Evolutionary conservation across 2,113 vertebrate species (phyloP).

Genomic region (Micronisus gabar): DNA sequence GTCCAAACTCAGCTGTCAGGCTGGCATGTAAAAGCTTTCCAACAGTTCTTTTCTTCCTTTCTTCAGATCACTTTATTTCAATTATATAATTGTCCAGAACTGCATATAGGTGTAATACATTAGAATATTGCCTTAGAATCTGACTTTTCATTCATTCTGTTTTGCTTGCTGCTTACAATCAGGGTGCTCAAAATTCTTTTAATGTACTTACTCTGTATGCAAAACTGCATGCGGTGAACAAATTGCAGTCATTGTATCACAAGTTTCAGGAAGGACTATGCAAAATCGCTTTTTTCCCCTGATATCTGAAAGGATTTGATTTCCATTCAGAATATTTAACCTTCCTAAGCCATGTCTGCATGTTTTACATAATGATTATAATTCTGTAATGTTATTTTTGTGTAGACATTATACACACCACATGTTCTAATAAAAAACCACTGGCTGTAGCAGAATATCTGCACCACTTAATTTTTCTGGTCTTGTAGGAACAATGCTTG

Average conservation of each 20-base stretch:
- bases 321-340: constrained; percentile 54
- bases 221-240: constrained; percentile 49
- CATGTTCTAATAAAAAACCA: constrained; percentile 36
- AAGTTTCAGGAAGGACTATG: constrained; percentile 44
- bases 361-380: constrained; percentile 45
- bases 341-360: constrained; percentile 23
- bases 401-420: neutral
- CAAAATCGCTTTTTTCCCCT: neutral
- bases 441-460: neutral
- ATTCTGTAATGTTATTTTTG: constrained; percentile 32
- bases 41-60: neutral
- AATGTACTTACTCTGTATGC: constrained; percentile 23
- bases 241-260: constrained; percentile 50
- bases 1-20: neutral
- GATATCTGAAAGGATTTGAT: constrained; percentile 49
- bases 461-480: neutral
- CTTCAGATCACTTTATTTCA: constrained; percentile 51
- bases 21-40: neutral
- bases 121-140: neutral
- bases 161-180: constrained; percentile 44
- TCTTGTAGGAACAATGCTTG: neutral
- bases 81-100: constrained; percentile 47
- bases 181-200: constrained; percentile 8
- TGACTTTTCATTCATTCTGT: constrained; percentile 35
- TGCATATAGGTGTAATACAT: constrained; percentile 35